Base-by-base conservation (phyloP, 1,140 invertebrate species). In the Drosophila nigromelanica region DNA sequence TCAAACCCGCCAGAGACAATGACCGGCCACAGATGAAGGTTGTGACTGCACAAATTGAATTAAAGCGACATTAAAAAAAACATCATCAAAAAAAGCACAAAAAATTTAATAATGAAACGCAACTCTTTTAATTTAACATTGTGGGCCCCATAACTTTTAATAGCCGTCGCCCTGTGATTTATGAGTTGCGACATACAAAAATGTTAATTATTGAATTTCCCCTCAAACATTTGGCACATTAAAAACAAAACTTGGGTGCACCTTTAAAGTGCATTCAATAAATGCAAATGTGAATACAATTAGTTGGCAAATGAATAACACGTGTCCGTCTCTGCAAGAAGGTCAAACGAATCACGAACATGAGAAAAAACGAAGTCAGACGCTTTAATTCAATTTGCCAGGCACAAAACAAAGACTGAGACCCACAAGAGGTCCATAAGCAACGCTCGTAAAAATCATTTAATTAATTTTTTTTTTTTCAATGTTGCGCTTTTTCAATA, bases 101-200 rank as follows among this genome's bases (percentile, higher is more conserved):
- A n/a, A 48, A 62, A 54, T 2, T 43, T 35, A 66, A 48, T 56
- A 74, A 66, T 54, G 52, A 52, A 35, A 48, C 47, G 47, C 24
- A 86, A 66, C 60, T 78, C 67, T 87, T 73, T 86, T 78, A 78
- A 81, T 76, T 87, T 63, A 67, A 55, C 50, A 69, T 61, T 48
- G 35, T 59, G 30, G 37, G 52, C 33, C 14, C 45, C 55, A 76
- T 73, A 64, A 64, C 56, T 73, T 55, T 81, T 73, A 67, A 85
- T 80, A 54, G 76, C 68, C 30, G n/a, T 33, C 18, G 27, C 47
- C 21, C 42, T 45, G 62, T 75, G 81, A 86, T 86, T 86, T 86
- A 86, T 78, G 78, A 42, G 59, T 37, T 47, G 18, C 61, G 18
- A 15, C 2, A 24, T n/a, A 50, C 39, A 35, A 21, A 54, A 43